Conservation (phyloP, 2,113 vertebrate species). For the Myanophis thanlyinensis region DNA sequence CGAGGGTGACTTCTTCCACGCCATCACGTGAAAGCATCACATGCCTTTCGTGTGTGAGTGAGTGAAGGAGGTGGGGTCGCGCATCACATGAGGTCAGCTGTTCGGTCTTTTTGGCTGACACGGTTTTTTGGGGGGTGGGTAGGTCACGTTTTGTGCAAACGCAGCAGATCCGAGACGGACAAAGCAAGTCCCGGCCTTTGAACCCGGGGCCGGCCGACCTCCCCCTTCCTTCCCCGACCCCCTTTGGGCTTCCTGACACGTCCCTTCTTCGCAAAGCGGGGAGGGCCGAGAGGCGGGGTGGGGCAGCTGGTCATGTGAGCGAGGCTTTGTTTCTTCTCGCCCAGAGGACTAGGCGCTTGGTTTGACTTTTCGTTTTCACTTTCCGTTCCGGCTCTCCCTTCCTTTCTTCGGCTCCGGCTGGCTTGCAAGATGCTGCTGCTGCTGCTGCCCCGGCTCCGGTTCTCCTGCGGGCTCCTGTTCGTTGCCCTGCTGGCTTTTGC, state of each 20-base stretch:
- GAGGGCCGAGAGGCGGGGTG: background rate
- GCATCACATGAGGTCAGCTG: background rate
- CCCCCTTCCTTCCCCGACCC: no score
- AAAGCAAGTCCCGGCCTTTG: background rate
- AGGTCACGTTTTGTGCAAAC: background rate
- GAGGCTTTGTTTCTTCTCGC: background rate
- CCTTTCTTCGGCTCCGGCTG: no score
- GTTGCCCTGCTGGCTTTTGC: background rate
- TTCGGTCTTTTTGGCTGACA: background rate
- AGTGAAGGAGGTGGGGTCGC: no score
- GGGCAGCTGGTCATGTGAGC: background rate
- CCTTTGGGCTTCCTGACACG: background rate
- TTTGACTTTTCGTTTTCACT: no score
- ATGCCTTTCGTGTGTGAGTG: background rate
- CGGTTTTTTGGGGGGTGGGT: no score
- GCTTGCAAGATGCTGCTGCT: background rate
- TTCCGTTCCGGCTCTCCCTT: background rate
- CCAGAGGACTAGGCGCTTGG: background rate
- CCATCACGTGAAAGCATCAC: background rate
- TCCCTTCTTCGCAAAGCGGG: background rate
- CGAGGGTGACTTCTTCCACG: background rate
- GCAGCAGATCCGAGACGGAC: background rate
- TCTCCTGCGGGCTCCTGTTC: background rate
- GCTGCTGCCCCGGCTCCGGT: background rate
- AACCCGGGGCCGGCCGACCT: no score